phyloP scores from a whole-genome alignment of 2,113 vertebrate species.

The Balaeniceps rex region DNA sequence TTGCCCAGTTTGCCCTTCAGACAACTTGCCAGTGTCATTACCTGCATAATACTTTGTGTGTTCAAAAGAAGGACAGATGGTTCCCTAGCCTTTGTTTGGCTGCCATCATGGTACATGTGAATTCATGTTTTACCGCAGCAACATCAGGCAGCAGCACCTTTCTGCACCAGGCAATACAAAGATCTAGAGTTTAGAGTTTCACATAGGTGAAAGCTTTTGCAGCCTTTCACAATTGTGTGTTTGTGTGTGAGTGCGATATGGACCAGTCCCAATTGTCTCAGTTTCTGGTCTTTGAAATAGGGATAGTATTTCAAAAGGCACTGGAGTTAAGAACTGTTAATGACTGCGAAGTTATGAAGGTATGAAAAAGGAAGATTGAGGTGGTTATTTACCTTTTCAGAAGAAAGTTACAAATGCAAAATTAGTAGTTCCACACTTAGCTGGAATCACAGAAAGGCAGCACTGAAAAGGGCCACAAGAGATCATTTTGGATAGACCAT shows the following conservation, averaged over 20 bases:
- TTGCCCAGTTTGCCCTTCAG: background rate
- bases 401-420: background rate
- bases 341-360: background rate
- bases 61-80: background rate
- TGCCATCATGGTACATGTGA: background rate
- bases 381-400: background rate
- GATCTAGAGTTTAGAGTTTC: background rate
- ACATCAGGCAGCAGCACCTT: background rate
- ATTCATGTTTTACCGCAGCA: background rate
- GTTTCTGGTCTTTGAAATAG: background rate
- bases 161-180: background rate
- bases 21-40: background rate
- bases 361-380: background rate
- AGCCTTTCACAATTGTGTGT: background rate
- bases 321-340: background rate
- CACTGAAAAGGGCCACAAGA: background rate
- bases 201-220: background rate
- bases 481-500: background rate
- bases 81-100: background rate
- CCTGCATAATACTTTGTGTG: background rate
- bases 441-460: background rate
- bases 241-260: accelerated
- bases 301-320: background rate
- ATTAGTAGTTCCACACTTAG: background rate
- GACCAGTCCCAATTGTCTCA: background rate